Evolutionary conservation across 2,797 vertebrate genomes (phyloP), one percentile per base, ranked within the genome.

Genomic region (Chaetophractus vellerosus): DNA sequence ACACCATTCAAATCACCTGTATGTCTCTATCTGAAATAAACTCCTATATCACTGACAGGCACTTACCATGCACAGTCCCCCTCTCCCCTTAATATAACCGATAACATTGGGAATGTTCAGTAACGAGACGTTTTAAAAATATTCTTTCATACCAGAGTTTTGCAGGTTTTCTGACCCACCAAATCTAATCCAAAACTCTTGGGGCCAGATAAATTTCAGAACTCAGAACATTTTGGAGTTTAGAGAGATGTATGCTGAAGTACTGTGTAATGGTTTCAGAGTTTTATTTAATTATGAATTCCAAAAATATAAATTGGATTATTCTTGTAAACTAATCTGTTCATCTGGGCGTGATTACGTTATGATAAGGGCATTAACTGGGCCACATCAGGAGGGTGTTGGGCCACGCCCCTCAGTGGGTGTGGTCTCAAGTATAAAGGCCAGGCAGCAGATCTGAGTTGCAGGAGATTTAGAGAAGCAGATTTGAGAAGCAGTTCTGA

Each of bases 161-260:
- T 81, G 16, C n/a, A 45, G 9, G 75, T 69, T 33, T 71, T 87
- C 16, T 24, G 6, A 68, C 45, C 38, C 19, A 81, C 33, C 59
- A 71, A 94, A 48, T 83, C 19, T 45, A 81, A 84, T 90, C 31
- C 38, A 69, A 92, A 88, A 93, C 38, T 78, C 14, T 72, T 52
- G 14, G 33, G 38, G 19, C 36, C 48, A 86, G 16, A 36, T 81
- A 71, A 10, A 57, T 96, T 96, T 95, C 55, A 74, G 33, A 74
- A 91, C 71, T 89, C 76, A 93, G 82, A 75, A 16, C 91, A 84
- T 64, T 92, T 87, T 80, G 59, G 23, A 78, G 59, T 81, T 52
- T 74, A 92, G 55, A 85, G 18, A 93, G n/a, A 71, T 26, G 6
- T 59, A n/a, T 23, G n/a, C 11, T 91, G 10, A 95, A 66, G n/a